Percentiles rank a stretch among this genome's conserved stretches.
phyloP scores from a whole-genome alignment of 1,140 invertebrate species.

The Drosophila insularis region DNA sequence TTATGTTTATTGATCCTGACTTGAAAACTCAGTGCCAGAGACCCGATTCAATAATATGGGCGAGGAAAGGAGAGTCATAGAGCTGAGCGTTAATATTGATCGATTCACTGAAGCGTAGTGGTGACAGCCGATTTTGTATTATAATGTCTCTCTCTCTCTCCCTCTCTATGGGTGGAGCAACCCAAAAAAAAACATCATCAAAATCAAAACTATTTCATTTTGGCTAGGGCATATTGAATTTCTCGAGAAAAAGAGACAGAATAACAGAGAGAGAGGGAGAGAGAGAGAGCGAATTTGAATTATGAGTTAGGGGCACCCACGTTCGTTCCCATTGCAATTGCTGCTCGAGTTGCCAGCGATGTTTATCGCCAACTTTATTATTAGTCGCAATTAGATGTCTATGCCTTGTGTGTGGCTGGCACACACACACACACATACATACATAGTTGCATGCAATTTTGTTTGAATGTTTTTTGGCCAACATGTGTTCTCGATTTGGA shows the following conservation, averaged over 20 bases:
- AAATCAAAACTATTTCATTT: conserved; percentile 34
- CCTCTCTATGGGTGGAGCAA: conserved; percentile 64
- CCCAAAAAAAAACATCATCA: conserved; percentile 24
- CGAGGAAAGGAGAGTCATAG: conserved; percentile 28
- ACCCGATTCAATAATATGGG: not conserved
- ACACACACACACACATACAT: not conserved
- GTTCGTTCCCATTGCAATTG: conserved; percentile 48
- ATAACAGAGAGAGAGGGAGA: not conserved
- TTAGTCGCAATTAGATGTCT: conserved; percentile 79
- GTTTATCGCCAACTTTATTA: conserved; percentile 73
- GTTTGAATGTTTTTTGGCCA: not conserved
- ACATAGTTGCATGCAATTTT: conserved; percentile 5
- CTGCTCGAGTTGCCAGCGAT: conserved; percentile 57
- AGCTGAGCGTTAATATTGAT: conserved; percentile 25
- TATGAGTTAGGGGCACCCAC: conserved; percentile 50
- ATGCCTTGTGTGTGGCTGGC: conserved; percentile 50
- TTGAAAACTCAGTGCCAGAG: conserved; percentile 50
- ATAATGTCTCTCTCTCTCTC: conserved; percentile 22
- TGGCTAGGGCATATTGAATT: conserved; percentile 61
- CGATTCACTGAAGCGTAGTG: conserved; percentile 55
- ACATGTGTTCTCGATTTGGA: conserved; percentile 4
- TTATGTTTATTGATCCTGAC: conserved; percentile 68
- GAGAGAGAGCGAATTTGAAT: not conserved
- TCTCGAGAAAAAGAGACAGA: conserved; percentile 8
- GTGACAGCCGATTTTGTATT: conserved; percentile 62